Conservation (phyloP, 2,113 vertebrate species). For the Indicator indicator region DNA sequence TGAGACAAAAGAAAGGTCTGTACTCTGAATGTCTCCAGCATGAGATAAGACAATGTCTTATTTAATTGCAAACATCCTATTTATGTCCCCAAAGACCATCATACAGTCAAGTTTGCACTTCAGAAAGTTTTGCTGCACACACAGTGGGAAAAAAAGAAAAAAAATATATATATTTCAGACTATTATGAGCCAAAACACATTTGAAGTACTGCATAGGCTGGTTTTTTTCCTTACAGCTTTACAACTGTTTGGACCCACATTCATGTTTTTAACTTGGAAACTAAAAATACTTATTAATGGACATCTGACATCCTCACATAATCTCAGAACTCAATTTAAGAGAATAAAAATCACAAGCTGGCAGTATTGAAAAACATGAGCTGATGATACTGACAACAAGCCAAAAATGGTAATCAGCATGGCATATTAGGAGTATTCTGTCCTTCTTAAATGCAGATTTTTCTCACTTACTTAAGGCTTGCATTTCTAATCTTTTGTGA, state of each 20-base stretch:
- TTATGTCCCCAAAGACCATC: not conserved
- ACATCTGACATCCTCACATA: not conserved
- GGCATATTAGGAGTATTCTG: not conserved
- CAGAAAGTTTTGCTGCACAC: not conserved
- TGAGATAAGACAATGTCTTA: not conserved
- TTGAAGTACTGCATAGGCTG: not conserved
- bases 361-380: not conserved
- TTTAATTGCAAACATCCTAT: not conserved
- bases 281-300: not conserved
- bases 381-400: not conserved
- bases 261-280: not conserved
- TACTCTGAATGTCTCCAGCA: not conserved
- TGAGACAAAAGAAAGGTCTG: not conserved
- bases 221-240: not conserved
- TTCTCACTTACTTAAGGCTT: not conserved
- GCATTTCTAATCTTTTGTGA: not conserved
- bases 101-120: not conserved
- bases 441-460: not conserved
- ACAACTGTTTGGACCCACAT: not conserved
- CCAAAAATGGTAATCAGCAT: slow-evolving; percentile 11
- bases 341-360: slow-evolving; percentile 13
- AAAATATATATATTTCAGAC: not conserved
- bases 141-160: not conserved
- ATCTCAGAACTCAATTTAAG: not conserved
- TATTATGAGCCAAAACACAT: not conserved